Conservation (phyloP, 1,140 invertebrate species). For the Leptoteleia sp. region DNA sequence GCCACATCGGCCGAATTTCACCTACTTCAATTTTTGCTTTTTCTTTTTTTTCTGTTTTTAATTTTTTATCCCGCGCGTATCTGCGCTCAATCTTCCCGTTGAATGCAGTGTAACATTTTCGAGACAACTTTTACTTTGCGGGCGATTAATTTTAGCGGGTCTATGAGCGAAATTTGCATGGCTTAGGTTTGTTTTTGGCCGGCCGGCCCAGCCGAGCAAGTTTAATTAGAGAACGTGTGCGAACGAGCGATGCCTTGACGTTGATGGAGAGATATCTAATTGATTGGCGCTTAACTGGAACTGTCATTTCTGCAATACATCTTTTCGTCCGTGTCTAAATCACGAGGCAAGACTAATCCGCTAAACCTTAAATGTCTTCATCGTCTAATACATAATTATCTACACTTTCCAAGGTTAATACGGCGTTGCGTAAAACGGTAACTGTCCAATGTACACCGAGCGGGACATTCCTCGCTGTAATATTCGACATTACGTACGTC, state of each 20-base stretch:
- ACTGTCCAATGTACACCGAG: conserved; percentile 43
- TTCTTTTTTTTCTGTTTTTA: too few species aligned
- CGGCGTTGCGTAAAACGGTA: conserved; percentile 52
- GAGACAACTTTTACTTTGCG: not conserved
- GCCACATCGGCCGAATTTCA: conserved; percentile 16
- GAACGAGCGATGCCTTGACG: not conserved
- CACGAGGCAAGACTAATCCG: conserved; percentile 46
- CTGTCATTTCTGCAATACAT: conserved; percentile 43
- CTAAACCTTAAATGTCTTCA: conserved; percentile 58
- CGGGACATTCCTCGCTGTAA: conserved; percentile 35
- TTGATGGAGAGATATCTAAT: conserved; percentile 25
- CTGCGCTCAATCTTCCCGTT: not conserved
- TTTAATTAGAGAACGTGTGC: conserved; percentile 1
- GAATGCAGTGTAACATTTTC: not conserved
- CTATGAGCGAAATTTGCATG: conserved; percentile 3
- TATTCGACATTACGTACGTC: conserved; percentile 55
- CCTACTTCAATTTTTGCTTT: conserved; percentile 31
- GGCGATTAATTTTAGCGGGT: too few species aligned
- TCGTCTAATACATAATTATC: conserved; percentile 59
- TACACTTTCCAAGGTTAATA: conserved; percentile 63
- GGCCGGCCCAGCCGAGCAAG: conserved; percentile 6
- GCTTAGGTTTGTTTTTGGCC: not conserved
- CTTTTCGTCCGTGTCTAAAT: conserved; percentile 44
- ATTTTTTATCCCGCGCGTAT: conserved; percentile 1
- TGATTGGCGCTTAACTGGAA: conserved; percentile 35